Percentiles rank a stretch among this genome's conserved stretches.
These are phyloP conservation scores for Simalia tracyae DNA, from an alignment of 2,797 vertebrate genomes.

Conservation along the genomic window DNA sequence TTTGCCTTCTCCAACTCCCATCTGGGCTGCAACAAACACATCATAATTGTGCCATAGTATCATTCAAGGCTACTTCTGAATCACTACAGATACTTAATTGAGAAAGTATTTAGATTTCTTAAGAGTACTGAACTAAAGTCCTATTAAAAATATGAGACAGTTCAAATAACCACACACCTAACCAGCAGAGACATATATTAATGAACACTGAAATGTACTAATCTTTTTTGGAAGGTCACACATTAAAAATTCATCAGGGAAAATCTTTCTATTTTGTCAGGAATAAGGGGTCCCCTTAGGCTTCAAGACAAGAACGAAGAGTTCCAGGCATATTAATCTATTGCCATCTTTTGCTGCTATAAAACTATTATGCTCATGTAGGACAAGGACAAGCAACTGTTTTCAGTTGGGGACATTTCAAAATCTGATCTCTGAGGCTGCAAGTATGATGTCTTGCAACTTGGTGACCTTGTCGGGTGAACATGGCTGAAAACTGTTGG, in stretches of 20 bases:
- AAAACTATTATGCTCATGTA: neutral
- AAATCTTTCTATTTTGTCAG: neutral
- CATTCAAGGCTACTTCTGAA: neutral
- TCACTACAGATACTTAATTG: neutral
- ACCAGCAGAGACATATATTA: neutral
- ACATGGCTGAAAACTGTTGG: neutral
- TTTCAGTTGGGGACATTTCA: neutral
- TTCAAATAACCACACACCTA: neutral
- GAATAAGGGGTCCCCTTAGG: neutral
- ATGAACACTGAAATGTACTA: neutral
- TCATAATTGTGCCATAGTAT: neutral
- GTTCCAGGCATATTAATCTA: neutral
- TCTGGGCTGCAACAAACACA: slow-evolving; percentile 85
- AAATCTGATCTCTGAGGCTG: neutral
- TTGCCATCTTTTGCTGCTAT: neutral
- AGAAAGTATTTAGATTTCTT: neutral
- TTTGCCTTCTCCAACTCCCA: slow-evolving; percentile 98
- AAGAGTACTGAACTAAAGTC: neutral
- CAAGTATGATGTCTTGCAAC: neutral
- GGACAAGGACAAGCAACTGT: neutral
- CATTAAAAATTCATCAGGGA: neutral
- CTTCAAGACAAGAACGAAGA: neutral
- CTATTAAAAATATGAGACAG: neutral
- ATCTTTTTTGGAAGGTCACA: neutral
- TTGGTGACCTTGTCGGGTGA: neutral